Evolutionary conservation across 2,888 invertebrate genomes (phyloP).

Genomic region (Eupithecia abbreviata): DNA sequence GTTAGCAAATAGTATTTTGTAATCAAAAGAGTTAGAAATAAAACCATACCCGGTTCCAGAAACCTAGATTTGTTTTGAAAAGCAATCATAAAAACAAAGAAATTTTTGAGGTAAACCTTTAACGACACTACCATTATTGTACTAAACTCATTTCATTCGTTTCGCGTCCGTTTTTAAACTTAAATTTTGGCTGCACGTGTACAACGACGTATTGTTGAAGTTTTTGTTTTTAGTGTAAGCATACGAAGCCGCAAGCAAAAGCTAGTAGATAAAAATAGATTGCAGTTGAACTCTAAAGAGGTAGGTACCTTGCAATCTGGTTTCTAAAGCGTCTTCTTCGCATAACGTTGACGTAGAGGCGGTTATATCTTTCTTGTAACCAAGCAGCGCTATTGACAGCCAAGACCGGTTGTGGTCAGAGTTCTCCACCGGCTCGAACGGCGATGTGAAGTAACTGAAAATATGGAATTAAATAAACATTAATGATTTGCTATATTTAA

Average conservation of each 20-base stretch:
- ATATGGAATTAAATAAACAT: background rate
- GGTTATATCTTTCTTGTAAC: slow-evolving; percentile 85
- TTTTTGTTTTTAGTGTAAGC: background rate
- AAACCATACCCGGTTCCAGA: background rate
- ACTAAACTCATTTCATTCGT: background rate
- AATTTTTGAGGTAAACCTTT: background rate
- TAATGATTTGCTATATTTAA: background rate
- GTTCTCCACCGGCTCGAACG: slow-evolving; percentile 76
- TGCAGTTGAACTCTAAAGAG: background rate
- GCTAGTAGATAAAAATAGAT: background rate
- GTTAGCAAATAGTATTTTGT: background rate
- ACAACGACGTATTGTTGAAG: background rate
- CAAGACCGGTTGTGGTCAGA: slow-evolving; percentile 78
- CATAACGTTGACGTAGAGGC: slow-evolving; percentile 83
- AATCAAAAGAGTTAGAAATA: background rate
- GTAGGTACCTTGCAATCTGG: slow-evolving; percentile 62
- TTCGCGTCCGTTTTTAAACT: background rate
- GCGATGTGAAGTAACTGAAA: slow-evolving; percentile 78
- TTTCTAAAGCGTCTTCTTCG: slow-evolving; percentile 83
- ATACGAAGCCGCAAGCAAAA: too few relatives aligned
- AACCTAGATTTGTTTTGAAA: background rate
- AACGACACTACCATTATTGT: background rate
- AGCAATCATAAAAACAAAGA: background rate
- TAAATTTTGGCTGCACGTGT: background rate
- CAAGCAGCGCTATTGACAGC: slow-evolving; percentile 86